A percentile compares a stretch with the other conserved stretches of the same genome.
These are phyloP conservation scores for Hypolimnas misippus DNA, from an alignment of 2,888 invertebrate genomes.

Conservation along the genomic window DNA sequence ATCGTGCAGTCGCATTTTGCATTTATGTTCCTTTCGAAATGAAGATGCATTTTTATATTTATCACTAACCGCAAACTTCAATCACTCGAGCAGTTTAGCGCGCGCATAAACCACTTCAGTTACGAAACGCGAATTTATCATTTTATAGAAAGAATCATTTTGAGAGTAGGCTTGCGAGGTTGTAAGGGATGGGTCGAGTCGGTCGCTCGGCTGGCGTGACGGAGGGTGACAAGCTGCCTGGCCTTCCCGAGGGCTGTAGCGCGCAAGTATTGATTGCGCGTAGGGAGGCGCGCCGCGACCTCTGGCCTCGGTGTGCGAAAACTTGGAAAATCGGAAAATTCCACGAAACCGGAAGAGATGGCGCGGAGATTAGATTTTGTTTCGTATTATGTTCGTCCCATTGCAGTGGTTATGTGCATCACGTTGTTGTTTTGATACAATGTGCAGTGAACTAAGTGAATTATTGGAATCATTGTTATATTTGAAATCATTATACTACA, in stretches of 20 bases:
- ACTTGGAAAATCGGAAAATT: conserved; percentile 62
- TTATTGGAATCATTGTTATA: background rate
- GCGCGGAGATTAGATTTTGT: conserved; percentile 53
- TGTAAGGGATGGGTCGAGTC: conserved; percentile 53
- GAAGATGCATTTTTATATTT: conserved; percentile 92
- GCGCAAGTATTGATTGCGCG: conserved; percentile 78
- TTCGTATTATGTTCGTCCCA: background rate
- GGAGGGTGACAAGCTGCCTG: conserved; percentile 66
- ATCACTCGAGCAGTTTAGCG: conserved; percentile 45
- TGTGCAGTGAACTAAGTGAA: background rate
- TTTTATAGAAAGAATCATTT: conserved; percentile 50
- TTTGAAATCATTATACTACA: too few relatives aligned
- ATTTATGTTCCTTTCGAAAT: conserved; percentile 96
- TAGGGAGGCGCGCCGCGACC: conserved; percentile 60
- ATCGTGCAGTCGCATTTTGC: conserved; percentile 98
- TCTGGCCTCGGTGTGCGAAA: conserved; percentile 55
- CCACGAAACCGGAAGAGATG: conserved; percentile 62
- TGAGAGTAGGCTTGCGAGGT: conserved; percentile 34
- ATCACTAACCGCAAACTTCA: conserved; percentile 46
- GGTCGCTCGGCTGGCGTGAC: conserved; percentile 63
- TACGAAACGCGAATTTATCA: conserved; percentile 45
- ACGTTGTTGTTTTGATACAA: background rate
- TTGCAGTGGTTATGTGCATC: background rate
- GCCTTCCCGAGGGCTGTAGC: conserved; percentile 51
- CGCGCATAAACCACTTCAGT: conserved; percentile 44